phyloP scores from a whole-genome alignment of 2,888 invertebrate genomes.

The Lutraria lutraria region DNA sequence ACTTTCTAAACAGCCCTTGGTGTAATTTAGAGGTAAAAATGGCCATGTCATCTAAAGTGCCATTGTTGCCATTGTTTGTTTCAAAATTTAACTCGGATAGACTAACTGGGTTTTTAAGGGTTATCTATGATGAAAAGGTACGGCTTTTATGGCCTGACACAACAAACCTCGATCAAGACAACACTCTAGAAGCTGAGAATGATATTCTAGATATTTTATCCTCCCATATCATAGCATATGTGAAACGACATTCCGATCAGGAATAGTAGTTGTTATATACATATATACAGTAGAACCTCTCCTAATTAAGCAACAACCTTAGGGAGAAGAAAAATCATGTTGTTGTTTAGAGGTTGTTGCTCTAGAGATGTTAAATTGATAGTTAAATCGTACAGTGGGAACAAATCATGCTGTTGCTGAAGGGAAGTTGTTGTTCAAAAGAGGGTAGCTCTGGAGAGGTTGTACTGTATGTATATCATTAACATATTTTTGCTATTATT shows the following conservation, averaged over 20 bases:
- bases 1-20: constrained; percentile 16
- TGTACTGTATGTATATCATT: no score
- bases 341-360: no score
- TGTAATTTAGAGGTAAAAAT: constrained; percentile 22
- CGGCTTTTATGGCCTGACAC: constrained; percentile 26
- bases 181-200: neutral
- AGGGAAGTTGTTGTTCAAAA: no score
- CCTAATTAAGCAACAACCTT: no score
- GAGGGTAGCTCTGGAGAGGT: no score
- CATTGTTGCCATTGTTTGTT: constrained; percentile 18
- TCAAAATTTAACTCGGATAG: constrained; percentile 5
- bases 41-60: neutral
- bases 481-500: no score
- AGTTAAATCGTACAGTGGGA: no score
- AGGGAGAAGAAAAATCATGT: no score
- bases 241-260: neutral
- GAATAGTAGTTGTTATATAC: no score
- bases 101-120: neutral
- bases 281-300: no score
- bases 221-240: constrained; percentile 16
- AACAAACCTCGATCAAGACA: neutral
- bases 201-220: neutral
- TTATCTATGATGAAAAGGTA: constrained; percentile 18
- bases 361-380: no score
- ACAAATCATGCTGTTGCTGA: no score